These are phyloP conservation scores for Crematogaster levior DNA, from an alignment of 2,888 invertebrate species.

Conservation along the genomic window DNA sequence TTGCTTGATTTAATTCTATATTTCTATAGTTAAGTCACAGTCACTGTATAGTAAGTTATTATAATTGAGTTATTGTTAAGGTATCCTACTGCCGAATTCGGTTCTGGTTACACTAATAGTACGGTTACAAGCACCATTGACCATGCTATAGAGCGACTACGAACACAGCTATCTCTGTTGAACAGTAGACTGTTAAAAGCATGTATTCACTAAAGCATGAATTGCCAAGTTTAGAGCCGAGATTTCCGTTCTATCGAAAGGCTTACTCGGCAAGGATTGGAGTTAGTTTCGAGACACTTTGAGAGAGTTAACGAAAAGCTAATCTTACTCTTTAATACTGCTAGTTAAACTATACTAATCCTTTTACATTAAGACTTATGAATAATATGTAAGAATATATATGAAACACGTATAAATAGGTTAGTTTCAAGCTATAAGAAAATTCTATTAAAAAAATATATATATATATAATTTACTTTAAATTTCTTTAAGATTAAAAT, in stretches of 20 bases:
- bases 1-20: not conserved
- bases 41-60: slow-evolving; percentile 9
- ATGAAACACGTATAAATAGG: not conserved
- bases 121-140: slow-evolving; percentile 47
- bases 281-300: not conserved
- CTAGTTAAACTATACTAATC: not conserved
- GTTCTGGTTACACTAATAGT: slow-evolving; percentile 52
- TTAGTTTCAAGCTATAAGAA: not conserved
- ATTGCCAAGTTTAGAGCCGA: slow-evolving; percentile 29
- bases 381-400: not conserved
- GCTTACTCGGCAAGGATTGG: not conserved
- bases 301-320: not conserved
- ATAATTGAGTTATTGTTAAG: slow-evolving; percentile 43
- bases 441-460: not conserved
- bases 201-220: slow-evolving; percentile 32
- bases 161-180: slow-evolving; percentile 21
- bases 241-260: slow-evolving; percentile 41
- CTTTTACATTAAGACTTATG: slow-evolving; percentile 1
- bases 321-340: not conserved
- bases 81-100: slow-evolving; percentile 35
- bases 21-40: slow-evolving; percentile 18
- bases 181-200: slow-evolving; percentile 23
- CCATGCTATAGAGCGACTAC: slow-evolving; percentile 12
- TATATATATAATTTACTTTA: not conserved
- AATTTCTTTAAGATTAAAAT: not conserved